phyloP scores from a whole-genome alignment of 2,888 invertebrate genomes.

The Eristalis arbustorum region DNA sequence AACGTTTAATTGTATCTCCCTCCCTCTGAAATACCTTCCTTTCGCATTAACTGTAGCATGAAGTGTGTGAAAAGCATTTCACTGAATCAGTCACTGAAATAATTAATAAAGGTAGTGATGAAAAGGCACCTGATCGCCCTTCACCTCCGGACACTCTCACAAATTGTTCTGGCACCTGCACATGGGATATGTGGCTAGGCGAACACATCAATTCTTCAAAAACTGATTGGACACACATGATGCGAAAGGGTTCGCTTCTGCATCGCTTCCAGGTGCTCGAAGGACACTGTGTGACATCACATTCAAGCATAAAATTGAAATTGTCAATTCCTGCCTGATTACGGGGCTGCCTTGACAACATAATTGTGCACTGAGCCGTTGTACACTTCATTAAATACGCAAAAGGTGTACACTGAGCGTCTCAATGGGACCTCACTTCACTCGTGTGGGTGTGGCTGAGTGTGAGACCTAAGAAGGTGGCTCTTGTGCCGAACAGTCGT shows the following conservation, averaged over 20 bases:
- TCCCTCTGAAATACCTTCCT: no score
- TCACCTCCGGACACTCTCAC: background rate
- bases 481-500: background rate
- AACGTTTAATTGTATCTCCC: no score
- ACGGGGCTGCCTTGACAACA: background rate
- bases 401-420: background rate
- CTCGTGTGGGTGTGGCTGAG: background rate
- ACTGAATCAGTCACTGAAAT: background rate
- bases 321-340: slow-evolving; percentile 16
- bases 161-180: background rate
- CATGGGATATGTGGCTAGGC: background rate
- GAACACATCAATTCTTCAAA: background rate
- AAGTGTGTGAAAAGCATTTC: background rate
- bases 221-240: background rate
- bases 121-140: background rate
- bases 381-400: slow-evolving; percentile 29
- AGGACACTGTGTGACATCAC: background rate
- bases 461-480: background rate
- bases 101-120: background rate
- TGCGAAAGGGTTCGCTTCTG: background rate
- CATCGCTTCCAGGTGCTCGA: background rate
- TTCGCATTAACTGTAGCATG: no score
- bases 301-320: slow-evolving; percentile 19
- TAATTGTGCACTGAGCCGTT: slow-evolving; percentile 25
- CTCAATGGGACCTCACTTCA: background rate